phyloP scores from a whole-genome alignment of 2,113 vertebrate species.

The Callipepla squamata region DNA sequence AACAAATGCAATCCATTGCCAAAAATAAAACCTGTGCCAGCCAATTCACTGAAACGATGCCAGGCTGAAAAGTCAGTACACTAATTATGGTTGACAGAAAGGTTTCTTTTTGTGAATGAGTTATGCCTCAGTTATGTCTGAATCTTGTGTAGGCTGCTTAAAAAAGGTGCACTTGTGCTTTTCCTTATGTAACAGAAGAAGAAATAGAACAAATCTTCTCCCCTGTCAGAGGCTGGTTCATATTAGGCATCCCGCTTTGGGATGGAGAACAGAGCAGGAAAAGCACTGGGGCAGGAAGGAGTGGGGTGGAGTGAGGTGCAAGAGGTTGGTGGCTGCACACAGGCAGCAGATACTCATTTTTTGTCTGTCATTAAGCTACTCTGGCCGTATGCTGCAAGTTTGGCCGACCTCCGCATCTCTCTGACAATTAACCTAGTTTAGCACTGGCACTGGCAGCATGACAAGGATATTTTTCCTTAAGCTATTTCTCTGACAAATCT shows the following conservation, averaged over 20 bases:
- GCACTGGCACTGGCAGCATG: slow-evolving; percentile 49
- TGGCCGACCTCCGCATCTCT: neutral
- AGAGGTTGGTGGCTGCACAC: accelerated
- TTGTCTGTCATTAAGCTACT: neutral
- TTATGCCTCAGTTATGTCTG: neutral
- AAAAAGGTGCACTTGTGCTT: neutral
- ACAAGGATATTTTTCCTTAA: slow-evolving; percentile 52
- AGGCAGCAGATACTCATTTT: neutral
- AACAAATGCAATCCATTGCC: neutral
- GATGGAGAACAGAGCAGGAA: neutral
- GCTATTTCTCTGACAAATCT: slow-evolving; percentile 54
- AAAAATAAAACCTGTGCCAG: neutral
- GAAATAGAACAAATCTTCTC: accelerated
- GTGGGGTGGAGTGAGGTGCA: neutral
- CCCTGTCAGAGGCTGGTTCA: neutral
- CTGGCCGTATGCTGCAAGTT: neutral
- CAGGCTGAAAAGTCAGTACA: neutral
- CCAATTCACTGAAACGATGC: neutral
- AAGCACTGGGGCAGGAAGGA: neutral
- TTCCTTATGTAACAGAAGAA: neutral
- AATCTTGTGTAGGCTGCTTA: neutral
- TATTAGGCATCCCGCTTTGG: neutral
- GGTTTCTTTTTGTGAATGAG: slow-evolving; percentile 7
- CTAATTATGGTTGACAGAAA: neutral
- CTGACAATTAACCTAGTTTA: slow-evolving; percentile 68